Base-by-base conservation (phyloP, 2,888 invertebrate species). In the Prionchulus punctatus region DNA sequence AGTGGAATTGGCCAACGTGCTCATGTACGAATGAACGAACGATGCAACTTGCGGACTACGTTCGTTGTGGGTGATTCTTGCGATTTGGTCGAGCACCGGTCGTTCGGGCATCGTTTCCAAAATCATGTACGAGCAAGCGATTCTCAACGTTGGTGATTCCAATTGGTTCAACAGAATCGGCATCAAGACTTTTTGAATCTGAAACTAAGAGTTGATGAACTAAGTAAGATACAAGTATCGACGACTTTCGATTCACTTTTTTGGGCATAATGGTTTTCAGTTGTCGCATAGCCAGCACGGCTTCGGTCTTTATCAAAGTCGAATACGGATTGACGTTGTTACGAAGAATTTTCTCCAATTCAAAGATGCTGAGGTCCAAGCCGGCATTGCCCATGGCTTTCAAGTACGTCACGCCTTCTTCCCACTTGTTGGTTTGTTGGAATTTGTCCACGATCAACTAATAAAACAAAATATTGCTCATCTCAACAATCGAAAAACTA, bases 331-430 rank as follows among this genome's bases (percentile, higher is more conserved):
- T 2, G 15, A 54, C 28, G 47, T 57, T 50, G 63, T 66, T 60
- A 53, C 57, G 43, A 60, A 67, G 63, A 61, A 69, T 66, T 56
- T 64, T 64, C 60, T 68, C 65, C 55, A 69, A 62, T 53, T 62
- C 60, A 54, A 58, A 54, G 48, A 66, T 58, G 50, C 61, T 56
- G 49, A 59, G 55, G 56, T 66, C 65, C 53, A 67, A 58, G 58
- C 64, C 69, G 45, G 67, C 65, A 59, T 69, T 69, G 58, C 63
- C 64, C 50, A 69, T 50, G 30, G 66, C 60, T 60, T 67, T 67
- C 54, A 69, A 60, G 54, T 60, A 61, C 43, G 68, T 62, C 26
- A 67, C 54, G 59, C 66, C 64, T 58, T 67, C 52, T 45, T 51
- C 43, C 49, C 48, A 43, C 3, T 42, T 28, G 21, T 36, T 15